Evolutionary conservation across 2,888 invertebrate genomes (phyloP).

Genomic region (Heliconius sara): DNA sequence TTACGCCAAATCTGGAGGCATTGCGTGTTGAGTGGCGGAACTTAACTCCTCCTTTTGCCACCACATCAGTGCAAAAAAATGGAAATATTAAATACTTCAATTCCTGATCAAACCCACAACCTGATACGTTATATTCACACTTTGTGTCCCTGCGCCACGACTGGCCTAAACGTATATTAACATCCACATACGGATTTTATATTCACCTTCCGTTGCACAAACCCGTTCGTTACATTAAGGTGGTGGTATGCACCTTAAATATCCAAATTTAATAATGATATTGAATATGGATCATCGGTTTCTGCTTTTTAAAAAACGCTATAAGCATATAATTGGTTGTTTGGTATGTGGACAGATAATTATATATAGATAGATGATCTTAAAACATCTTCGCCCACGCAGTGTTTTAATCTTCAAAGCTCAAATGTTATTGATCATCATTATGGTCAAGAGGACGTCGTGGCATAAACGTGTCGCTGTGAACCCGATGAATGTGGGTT

Average conservation of each 20-base stretch:
- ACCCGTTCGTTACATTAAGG: slow-evolving; percentile 29
- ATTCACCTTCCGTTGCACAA: slow-evolving; percentile 18
- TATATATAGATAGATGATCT: neutral
- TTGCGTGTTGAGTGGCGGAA: too few relatives aligned
- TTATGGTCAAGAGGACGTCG: neutral
- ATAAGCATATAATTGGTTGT: slow-evolving; percentile 21
- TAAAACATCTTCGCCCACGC: neutral
- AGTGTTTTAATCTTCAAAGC: slow-evolving; percentile 6
- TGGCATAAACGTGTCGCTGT: too few relatives aligned
- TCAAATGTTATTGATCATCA: neutral
- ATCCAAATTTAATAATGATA: slow-evolving; percentile 18
- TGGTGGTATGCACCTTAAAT: slow-evolving; percentile 31
- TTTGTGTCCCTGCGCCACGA: too few relatives aligned
- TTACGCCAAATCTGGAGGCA: too few relatives aligned
- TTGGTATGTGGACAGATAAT: slow-evolving; percentile 12
- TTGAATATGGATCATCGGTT: neutral
- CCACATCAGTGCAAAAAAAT: too few relatives aligned
- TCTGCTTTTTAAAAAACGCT: neutral
- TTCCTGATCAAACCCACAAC: too few relatives aligned
- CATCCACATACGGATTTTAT: slow-evolving; percentile 14
- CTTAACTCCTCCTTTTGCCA: too few relatives aligned
- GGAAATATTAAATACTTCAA: too few relatives aligned
- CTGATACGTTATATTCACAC: too few relatives aligned
- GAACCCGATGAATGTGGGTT: too few relatives aligned
- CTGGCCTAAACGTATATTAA: neutral